Base-by-base conservation (phyloP, 2,888 invertebrate species). In the Philereme vetulata region DNA sequence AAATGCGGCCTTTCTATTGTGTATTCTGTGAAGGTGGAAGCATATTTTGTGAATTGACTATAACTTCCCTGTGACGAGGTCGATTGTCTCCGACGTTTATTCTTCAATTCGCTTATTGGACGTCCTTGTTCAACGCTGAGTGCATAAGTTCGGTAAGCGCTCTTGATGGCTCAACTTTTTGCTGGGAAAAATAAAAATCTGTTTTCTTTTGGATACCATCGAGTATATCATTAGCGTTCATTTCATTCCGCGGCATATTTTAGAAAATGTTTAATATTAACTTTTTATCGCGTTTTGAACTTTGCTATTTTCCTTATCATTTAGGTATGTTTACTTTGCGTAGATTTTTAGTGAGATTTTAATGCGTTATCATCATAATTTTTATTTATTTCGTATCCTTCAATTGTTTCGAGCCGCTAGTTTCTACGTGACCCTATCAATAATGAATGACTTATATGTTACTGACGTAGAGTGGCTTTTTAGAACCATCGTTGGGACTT, bases 1-100 rank as follows among this genome's bases (percentile, higher is more conserved):
- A 9, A 42, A 34, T 40, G 33, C 10, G 10, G 10, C 47, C 38
- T 33, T 54, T 47, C 69, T 70, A 71, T 72, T 60, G 69, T 57
- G 21, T 56, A 36, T 47, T 54, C 50, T 56, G 32, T 63, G 59
- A 65, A 67, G 66, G 60, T 56, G 72, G 70, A 38, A 35, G 78
- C 75, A 82, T 85, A 84, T 86, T 84, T 83, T 74, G 71, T 72
- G 80, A 84, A 84, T 84, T 78, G 81, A 74, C 81, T 78, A 72
- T 81, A 78, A 81, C 76, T 81, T 78, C 74, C 67, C 71, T 64
- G 67, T 77, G 74, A 78, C 79, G 75, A 74, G 76, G 72, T 75
- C 79, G 72, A 80, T 81, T 84, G 78, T 80, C 78, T 76, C 65
- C 73, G 74, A 75, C 74, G 75, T 82, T 81, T 83, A 76, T 84